A percentile compares a stretch with the other conserved stretches of the same genome.
phyloP scores from a whole-genome alignment of 2,797 vertebrate species.

The Eidolon dupreanum region DNA sequence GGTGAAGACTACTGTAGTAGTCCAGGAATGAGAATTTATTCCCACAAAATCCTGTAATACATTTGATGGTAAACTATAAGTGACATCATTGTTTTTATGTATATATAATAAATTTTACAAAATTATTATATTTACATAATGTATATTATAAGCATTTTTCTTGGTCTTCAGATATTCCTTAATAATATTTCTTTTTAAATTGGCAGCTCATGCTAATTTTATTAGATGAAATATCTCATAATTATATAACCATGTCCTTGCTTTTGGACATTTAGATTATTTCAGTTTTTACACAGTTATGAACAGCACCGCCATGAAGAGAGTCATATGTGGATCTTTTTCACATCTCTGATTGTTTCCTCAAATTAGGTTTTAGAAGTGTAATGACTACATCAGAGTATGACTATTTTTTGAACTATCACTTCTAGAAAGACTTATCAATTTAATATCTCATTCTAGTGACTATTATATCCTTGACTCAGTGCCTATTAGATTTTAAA shows the following conservation, averaged over 20 bases:
- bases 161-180: background rate
- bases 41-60: background rate
- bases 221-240: background rate
- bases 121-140: background rate
- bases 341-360: background rate
- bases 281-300: background rate
- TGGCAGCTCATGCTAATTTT: background rate
- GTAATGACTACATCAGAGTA: background rate
- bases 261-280: slow-evolving; percentile 5
- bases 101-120: background rate
- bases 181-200: background rate
- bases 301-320: background rate
- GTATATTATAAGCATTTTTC: background rate
- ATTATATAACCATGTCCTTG: background rate
- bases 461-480: background rate
- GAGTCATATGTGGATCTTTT: background rate
- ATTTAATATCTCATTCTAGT: background rate
- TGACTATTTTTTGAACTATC: background rate
- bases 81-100: background rate
- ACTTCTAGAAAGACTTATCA: background rate
- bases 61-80: background rate
- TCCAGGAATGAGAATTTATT: background rate
- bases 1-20: background rate
- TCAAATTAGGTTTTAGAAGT: slow-evolving; percentile 1
- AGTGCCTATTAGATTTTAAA: background rate